Evolutionary conservation across 2,113 vertebrate genomes (phyloP).

Genomic region (Bagarius yarrelli): DNA sequence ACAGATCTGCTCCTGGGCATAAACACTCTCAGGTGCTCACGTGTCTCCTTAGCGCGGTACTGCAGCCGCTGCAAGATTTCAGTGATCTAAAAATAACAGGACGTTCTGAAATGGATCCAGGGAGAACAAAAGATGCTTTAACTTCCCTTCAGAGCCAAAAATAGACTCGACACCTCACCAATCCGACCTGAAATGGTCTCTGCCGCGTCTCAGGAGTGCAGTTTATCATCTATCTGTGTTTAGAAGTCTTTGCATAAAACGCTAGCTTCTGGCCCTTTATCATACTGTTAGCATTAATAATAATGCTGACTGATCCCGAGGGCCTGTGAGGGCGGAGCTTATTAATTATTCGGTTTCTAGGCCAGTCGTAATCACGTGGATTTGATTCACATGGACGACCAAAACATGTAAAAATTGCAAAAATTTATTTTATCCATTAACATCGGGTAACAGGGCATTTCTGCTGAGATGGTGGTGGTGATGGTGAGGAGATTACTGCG

Average conservation of each 20-base stretch:
- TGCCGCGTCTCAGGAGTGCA: slow-evolving; percentile 19
- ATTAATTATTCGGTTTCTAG: not conserved
- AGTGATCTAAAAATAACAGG: slow-evolving; percentile 48
- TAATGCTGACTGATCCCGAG: not conserved
- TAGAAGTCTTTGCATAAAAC: not conserved
- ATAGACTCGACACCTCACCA: slow-evolving; percentile 30
- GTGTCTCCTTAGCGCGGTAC: slow-evolving; percentile 9
- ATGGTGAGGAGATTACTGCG: slow-evolving; percentile 73
- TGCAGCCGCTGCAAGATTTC: slow-evolving; percentile 41
- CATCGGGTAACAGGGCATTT: slow-evolving; percentile 67
- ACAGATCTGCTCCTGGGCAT: not conserved
- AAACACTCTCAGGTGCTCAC: not conserved
- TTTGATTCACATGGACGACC: not conserved
- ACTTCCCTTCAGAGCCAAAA: slow-evolving; percentile 48
- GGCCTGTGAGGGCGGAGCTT: not conserved
- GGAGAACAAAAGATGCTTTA: slow-evolving; percentile 50
- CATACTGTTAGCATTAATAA: slow-evolving; percentile 14
- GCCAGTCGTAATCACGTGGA: not conserved
- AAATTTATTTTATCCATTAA: not conserved
- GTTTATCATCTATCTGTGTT: no score
- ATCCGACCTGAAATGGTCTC: slow-evolving; percentile 24
- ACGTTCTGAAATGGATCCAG: slow-evolving; percentile 40
- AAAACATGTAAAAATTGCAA: not conserved
- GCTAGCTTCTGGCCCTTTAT: slow-evolving; percentile 18
- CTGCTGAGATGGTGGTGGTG: slow-evolving; percentile 63